Percentiles rank a stretch among this genome's conserved stretches.
phyloP scores from a whole-genome alignment of 2,797 vertebrate genomes.

The Neoniphon sammara region DNA sequence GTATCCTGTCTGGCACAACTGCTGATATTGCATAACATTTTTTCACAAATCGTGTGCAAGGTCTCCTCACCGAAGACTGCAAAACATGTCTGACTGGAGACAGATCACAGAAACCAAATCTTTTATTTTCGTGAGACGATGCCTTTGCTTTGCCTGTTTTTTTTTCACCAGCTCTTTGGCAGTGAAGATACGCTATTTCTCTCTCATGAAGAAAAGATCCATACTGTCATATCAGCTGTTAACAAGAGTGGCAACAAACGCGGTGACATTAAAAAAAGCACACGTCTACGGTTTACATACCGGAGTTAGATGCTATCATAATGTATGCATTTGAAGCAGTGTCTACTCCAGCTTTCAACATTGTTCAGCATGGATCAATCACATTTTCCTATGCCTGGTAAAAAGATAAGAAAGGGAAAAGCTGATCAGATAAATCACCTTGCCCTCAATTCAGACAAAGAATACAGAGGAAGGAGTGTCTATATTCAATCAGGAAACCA shows the following conservation, averaged over 20 bases:
- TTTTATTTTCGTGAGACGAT: neutral
- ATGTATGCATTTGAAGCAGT: neutral
- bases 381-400: neutral
- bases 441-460: slow-evolving; percentile 23
- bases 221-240: slow-evolving; percentile 22
- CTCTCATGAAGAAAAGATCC: neutral
- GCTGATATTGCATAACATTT: neutral
- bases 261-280: slow-evolving; percentile 36
- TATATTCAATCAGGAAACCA: slow-evolving; percentile 16
- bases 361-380: slow-evolving; percentile 21
- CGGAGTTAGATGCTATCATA: slow-evolving; percentile 32
- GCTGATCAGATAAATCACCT: slow-evolving; percentile 12
- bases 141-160: neutral
- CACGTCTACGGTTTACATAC: slow-evolving; percentile 11
- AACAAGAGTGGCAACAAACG: slow-evolving; percentile 24
- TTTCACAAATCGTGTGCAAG: neutral
- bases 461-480: slow-evolving; percentile 23
- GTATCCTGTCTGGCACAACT: neutral
- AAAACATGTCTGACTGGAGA: slow-evolving; percentile 1
- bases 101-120: neutral
- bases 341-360: slow-evolving; percentile 12
- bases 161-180: neutral
- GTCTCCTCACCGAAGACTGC: neutral
- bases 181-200: neutral
- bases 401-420: slow-evolving; percentile 1